Evolutionary conservation across 2,113 vertebrate species (phyloP).

Genomic region (Tetraodon nigroviridis): DNA sequence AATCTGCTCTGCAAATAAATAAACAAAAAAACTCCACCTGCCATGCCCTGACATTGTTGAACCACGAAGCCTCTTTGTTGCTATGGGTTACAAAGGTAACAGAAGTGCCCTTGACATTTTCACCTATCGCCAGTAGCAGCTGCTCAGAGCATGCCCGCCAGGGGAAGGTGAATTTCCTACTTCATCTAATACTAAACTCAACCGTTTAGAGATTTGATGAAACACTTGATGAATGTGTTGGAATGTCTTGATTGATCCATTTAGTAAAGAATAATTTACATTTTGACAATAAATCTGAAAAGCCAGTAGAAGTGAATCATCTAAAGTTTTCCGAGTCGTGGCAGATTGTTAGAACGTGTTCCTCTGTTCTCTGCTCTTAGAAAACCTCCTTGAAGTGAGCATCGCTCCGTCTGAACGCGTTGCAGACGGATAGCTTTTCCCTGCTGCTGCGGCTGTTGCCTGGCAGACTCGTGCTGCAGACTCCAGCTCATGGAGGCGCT

Average conservation of each 20-base stretch:
- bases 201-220: too few species aligned
- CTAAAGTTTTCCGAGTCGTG: neutral
- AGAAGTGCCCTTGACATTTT: slow-evolving; percentile 62
- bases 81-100: slow-evolving; percentile 36
- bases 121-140: slow-evolving; percentile 66
- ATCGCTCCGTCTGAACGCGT: neutral
- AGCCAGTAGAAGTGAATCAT: neutral
- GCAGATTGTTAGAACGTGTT: neutral
- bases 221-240: too few species aligned
- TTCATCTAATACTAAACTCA: neutral
- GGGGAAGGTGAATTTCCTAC: slow-evolving; percentile 70
- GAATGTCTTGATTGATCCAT: too few species aligned
- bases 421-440: slow-evolving; percentile 16
- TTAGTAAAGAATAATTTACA: too few species aligned
- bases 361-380: neutral
- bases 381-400: neutral
- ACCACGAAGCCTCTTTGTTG: slow-evolving; percentile 16
- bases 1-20: too few species aligned
- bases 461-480: slow-evolving; percentile 16
- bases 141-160: slow-evolving; percentile 45
- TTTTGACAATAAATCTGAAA: too few species aligned
- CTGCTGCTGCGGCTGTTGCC: slow-evolving; percentile 13
- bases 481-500: slow-evolving; percentile 6
- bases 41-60: slow-evolving; percentile 7
- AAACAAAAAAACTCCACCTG: neutral